Evolutionary conservation across 2,113 vertebrate genomes (phyloP).

Genomic region (Gallinago media): DNA sequence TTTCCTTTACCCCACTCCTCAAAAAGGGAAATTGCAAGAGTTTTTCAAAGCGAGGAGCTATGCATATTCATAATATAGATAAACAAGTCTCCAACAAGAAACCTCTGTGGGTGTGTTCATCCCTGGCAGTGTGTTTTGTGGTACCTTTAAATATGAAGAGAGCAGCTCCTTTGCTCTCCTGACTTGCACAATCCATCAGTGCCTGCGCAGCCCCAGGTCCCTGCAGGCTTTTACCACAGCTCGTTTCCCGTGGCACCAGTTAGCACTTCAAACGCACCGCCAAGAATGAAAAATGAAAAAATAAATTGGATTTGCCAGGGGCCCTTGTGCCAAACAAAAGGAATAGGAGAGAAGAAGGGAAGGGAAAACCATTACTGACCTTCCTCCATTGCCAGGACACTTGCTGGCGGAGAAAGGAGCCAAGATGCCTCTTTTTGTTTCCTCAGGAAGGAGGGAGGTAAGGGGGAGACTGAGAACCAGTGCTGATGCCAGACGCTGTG

Average conservation of each 20-base stretch:
- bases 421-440: background rate
- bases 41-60: background rate
- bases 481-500: background rate
- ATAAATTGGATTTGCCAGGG: slow-evolving; percentile 62
- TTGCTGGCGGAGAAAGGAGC: background rate
- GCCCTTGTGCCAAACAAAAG: slow-evolving; percentile 16
- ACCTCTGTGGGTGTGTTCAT: background rate
- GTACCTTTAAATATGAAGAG: background rate
- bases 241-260: slow-evolving; percentile 41
- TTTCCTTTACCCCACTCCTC: background rate
- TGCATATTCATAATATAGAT: background rate
- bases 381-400: background rate
- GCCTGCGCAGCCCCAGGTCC: background rate
- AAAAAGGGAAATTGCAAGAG: background rate
- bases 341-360: slow-evolving; percentile 7
- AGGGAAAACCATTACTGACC: background rate
- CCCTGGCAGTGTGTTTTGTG: background rate
- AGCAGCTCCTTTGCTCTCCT: background rate
- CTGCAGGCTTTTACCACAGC: background rate
- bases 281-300: slow-evolving; percentile 67
- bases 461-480: background rate
- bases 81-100: background rate
- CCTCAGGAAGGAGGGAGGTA: background rate
- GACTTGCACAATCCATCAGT: background rate
- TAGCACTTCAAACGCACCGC: slow-evolving; percentile 32